Percentiles rank a stretch among this genome's conserved stretches.
Conservation (phyloP, 2,888 invertebrate genomes). For the Elysia crispata region DNA sequence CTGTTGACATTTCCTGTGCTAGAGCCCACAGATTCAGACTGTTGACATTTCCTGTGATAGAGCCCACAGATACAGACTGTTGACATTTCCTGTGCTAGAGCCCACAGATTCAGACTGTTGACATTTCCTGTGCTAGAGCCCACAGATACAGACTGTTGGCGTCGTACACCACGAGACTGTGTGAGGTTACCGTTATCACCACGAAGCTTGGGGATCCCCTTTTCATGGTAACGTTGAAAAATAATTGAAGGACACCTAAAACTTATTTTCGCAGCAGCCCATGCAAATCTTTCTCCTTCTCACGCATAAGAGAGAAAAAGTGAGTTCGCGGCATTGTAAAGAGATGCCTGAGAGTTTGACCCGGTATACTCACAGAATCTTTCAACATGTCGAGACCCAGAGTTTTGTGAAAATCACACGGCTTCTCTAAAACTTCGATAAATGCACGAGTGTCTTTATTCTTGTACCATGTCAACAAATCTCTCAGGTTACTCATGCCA, state of each 20-base stretch:
- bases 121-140: slow-evolving; percentile 33
- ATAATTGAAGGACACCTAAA: slow-evolving; percentile 45
- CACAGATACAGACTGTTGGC: slow-evolving; percentile 49
- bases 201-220: slow-evolving; percentile 14
- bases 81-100: too few relatives aligned
- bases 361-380: slow-evolving; percentile 53
- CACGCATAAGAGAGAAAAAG: slow-evolving; percentile 53
- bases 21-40: too few relatives aligned
- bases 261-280: background rate
- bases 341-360: slow-evolving; percentile 53
- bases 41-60: too few relatives aligned
- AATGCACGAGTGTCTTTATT: slow-evolving; percentile 55
- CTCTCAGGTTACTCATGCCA: slow-evolving; percentile 51
- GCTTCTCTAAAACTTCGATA: slow-evolving; percentile 51
- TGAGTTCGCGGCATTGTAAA: slow-evolving; percentile 44
- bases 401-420: slow-evolving; percentile 51
- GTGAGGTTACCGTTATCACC: background rate
- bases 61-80: too few relatives aligned
- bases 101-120: too few relatives aligned
- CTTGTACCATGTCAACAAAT: slow-evolving; percentile 59
- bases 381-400: slow-evolving; percentile 57
- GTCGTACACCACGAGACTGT: slow-evolving; percentile 48
- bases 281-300: slow-evolving; percentile 52
- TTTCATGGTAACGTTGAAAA: slow-evolving; percentile 48
- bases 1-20: too few relatives aligned